Base-by-base conservation (phyloP, 2,888 invertebrate genomes). In the Agrotis exclamationis region DNA sequence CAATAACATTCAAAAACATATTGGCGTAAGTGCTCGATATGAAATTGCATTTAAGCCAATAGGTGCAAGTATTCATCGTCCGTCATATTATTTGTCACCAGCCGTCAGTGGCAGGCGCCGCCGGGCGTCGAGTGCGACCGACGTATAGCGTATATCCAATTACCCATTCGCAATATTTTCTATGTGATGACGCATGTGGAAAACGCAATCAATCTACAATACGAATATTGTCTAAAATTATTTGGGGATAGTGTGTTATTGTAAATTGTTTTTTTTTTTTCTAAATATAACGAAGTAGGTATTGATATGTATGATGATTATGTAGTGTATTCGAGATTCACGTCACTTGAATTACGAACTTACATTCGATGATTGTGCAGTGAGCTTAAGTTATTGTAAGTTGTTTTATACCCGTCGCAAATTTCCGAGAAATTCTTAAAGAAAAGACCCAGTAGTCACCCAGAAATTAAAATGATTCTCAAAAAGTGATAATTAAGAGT, bases 111-210 rank as follows among this genome's bases (percentile, higher is more conserved):
- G 87, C 95, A 95, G 91, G 89, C 93, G 89, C 86, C 78, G 86
- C 83, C 86, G 87, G 82, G 84, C 88, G 93, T 91, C 91, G 92
- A 91, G 93, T 92, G 94, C 91, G 90, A 87, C 86, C 91, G 93
- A 92, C 93, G 91, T 90, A 87, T 87, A 87, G 88, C 91, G 89
- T 91, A 91, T 89, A 90, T 94, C 95, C 95, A 95, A 95, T 96
- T 95, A 95, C 92, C 89, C 92, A 93, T 91, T 92, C 93, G 94
- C 94, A 93, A 96, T 96, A 95, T 95, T 95, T 95, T 95, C 94
- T 94, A 95, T 93, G 91, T 90, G 89, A 91, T 94, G 94, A 92
- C 93, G 93, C 90, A 87, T 88, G 88, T 83, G 86, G 85, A 85
- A 90, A 93, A 91, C 89, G 92, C 94, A 95, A 95, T 95, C 94